Percentiles rank a stretch among this genome's conserved stretches.
These are phyloP conservation scores for Tetramorium bicarinatum DNA, from an alignment of 2,888 invertebrate species.

Conservation along the genomic window DNA sequence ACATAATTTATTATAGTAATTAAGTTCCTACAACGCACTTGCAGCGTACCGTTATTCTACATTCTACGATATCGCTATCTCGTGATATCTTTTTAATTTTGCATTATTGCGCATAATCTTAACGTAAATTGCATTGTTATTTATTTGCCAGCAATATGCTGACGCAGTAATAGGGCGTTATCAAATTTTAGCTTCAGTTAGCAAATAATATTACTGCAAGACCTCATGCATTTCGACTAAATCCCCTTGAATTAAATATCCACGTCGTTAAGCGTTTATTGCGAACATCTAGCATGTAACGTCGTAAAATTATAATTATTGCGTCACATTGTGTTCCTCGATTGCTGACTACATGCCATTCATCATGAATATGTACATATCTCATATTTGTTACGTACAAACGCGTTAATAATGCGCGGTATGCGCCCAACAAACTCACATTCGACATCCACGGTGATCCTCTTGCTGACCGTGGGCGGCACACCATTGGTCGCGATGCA, in stretches of 20 bases:
- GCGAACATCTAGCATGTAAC: slow-evolving; percentile 20
- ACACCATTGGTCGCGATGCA: slow-evolving; percentile 95
- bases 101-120: background rate
- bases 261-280: slow-evolving; percentile 33
- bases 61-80: slow-evolving; percentile 4
- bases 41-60: background rate
- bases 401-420: slow-evolving; percentile 34
- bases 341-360: slow-evolving; percentile 7
- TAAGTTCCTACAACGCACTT: slow-evolving; percentile 24
- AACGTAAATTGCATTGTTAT: slow-evolving; percentile 3
- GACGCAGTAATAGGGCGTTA: background rate
- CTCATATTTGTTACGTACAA: slow-evolving; percentile 29
- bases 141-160: background rate
- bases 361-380: slow-evolving; percentile 6
- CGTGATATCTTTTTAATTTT: background rate
- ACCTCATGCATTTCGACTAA: background rate
- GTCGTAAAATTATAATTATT: slow-evolving; percentile 34
- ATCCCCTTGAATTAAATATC: slow-evolving; percentile 18
- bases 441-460: slow-evolving; percentile 96
- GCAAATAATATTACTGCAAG: slow-evolving; percentile 1
- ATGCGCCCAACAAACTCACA: slow-evolving; percentile 89
- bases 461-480: slow-evolving; percentile 96
- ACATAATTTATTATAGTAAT: slow-evolving; percentile 38
- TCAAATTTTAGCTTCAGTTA: background rate
- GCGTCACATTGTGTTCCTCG: slow-evolving; percentile 1